Base-by-base conservation (phyloP, 2,113 vertebrate genomes). In the Morone saxatilis region DNA sequence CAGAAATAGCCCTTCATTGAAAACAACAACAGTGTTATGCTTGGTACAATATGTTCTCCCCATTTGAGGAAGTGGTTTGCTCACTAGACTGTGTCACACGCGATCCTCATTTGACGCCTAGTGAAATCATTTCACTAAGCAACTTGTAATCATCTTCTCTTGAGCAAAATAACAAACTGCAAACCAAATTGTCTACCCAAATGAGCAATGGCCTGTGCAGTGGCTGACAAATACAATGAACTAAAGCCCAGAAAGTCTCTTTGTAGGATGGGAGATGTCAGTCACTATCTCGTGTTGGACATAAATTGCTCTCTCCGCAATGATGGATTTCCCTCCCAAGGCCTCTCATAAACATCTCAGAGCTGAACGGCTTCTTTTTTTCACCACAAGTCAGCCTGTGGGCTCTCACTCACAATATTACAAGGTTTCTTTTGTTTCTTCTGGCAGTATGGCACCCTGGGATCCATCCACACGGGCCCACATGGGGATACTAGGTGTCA, bases 51-150 rank as follows among this genome's bases (percentile, higher is more conserved):
- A 31, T 94, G 95, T 96, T 93, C 94, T 85, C 50, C 4, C 5
- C 48, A 45, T 88, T 90, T 86, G 90, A 94, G 94, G 94, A 96
- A 96, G 94, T 94, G 92, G 88, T 93, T 94, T 92, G 73, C 78
- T 89, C 86, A 94, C 80, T 72, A 91, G 87, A 91, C 86, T 74
- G 83, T 77, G 70, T 92, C 88, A 80, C 88, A 89, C 11, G 60
- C 80, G 9, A 75, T 73, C 65, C 50, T 47, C 65, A 43, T 40
- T 61, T 45, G 62, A 76, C 4, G 5, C 48, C 50, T 59, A 85
- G 31, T 70, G 17, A 89, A 78, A 85, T 83, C 20, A 36, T 91
- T 70, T 78, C 70, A 71, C 84, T 62, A 11, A 80, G 48, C 76
- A 54, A 70, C 82, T 48, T 78, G 45, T 41, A 67, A 73, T 76